Base-by-base conservation (phyloP, 2,888 invertebrate species). In the Himalopsyche anomala region DNA sequence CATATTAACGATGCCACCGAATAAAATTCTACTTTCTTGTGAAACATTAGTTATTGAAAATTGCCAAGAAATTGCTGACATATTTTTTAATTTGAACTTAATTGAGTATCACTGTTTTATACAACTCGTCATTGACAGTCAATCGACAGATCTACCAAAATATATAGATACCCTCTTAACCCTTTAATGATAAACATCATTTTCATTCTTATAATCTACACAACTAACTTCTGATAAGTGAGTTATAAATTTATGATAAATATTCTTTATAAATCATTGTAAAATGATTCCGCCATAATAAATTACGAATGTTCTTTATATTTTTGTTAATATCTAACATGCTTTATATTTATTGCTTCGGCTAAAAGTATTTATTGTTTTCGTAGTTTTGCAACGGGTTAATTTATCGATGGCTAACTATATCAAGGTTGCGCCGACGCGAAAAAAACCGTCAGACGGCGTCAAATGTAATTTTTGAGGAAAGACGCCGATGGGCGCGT, bases 391-490 rank as follows among this genome's bases (percentile, higher is more conserved):
- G 36, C 74, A 74, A 74, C 74, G 74, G 74, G 74, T 79, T 80
- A 80, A 86, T 80, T 86, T 80, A 86, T 83, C 62, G 81, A 84
- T 84, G 54, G 81, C 28, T 62, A 54, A 42, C 74, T 55, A 55
- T 81, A 84, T 81, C 84, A 84, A 84, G 84, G 84, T 81, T 84
- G 80, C 81, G 45, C 81, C 36, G 84, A 81, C 84, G 84, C 28
- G 62, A 80, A 84, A 84, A 84, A 38, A 74, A 36, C 17, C 62
- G 62, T 62, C 36, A 74, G 74, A 74, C 74, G 74, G 74, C 74
- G 74, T 74, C 74, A 74, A 74, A 74, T 36, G 38, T 74, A 74
- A 74, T 74, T 74, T 74, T 36, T 28, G 36, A 74, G 74, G 74
- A 74, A 74, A 74, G 74, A 74, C 74, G 74, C 74, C 74, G 74